Base-by-base conservation (phyloP, 2,797 vertebrate species). In the Tragelaphus oryx region DNA sequence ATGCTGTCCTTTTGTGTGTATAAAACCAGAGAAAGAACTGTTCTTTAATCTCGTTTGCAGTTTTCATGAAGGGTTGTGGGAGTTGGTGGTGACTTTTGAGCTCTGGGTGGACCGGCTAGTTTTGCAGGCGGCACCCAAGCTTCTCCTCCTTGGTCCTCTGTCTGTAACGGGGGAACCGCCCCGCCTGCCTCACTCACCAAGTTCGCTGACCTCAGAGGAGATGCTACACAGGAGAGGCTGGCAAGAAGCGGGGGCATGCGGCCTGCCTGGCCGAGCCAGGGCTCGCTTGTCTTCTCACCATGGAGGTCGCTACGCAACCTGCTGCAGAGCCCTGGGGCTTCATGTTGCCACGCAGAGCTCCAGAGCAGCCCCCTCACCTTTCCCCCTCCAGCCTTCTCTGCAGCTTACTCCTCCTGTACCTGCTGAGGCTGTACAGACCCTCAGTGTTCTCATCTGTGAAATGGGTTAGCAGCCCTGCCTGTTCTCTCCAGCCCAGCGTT, bases 1-100 rank as follows among this genome's bases (percentile, higher is more conserved):
- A 60, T 20, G 20, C 30, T 83, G 75, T 60, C 33, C 52, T 92
- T 96, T 76, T 22, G 48, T 84, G n/a, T 62, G n/a, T 81, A 74
- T 87, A 57, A 86, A 90, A 59, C 57, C 59, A 50, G 80, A 87
- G n/a, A 75, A 65, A 50, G 12, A 85, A 30, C 8, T 26, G 26
- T 33, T 52, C 37, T 28, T 10, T n/a, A 81, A 50, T 54, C 26
- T 93, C 48, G 59, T n/a, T 74, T 11, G 26, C 57, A 48, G 37
- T 68, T 88, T 86, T 52, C 87, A 16, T 37, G 5, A 20, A n/a
- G 30, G 33, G 55, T 6, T 26, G 13, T 44, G 46, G 74, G 79
- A 82, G n/a, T 28, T 33, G 46, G 33, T 41, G 3, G 12, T 75
- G 26, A 46, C 55, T 7, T 33, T 11, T n/a, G 30, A 41, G 55